phyloP scores from a whole-genome alignment of 2,113 vertebrate genomes.

The Sterna hirundo region DNA sequence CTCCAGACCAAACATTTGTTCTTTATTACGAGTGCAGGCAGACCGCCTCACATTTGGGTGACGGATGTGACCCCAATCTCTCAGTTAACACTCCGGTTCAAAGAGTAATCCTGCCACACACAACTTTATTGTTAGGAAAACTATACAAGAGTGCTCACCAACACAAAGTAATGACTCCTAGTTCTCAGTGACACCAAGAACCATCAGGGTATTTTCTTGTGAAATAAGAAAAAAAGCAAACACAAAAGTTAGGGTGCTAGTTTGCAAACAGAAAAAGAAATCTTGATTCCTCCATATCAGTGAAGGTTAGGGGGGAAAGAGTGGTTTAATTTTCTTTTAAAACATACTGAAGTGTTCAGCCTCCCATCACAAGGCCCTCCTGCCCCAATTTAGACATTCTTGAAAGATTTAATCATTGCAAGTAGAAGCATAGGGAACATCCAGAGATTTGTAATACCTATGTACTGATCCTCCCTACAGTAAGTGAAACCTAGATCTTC shows the following conservation, averaged over 20 bases:
- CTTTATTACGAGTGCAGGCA: slow-evolving; percentile 29
- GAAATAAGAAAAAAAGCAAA: not conserved
- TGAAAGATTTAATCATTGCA: not conserved
- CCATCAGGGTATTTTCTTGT: not conserved
- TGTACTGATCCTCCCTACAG: not conserved
- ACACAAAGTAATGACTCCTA: not conserved
- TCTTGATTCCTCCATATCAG: not conserved
- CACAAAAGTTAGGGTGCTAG: not conserved
- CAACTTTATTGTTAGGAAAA: not conserved
- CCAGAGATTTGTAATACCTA: not conserved
- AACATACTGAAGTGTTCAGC: not conserved
- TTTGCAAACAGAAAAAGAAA: not conserved
- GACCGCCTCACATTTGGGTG: not conserved
- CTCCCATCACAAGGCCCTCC: not conserved
- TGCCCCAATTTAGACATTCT: not conserved
- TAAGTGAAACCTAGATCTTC: not conserved
- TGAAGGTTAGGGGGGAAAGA: not conserved
- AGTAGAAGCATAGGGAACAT: not conserved
- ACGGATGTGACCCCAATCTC: not conserved
- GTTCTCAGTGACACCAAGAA: not conserved
- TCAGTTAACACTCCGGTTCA: slow-evolving; percentile 7
- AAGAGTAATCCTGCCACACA: not conserved
- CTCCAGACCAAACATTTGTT: slow-evolving; percentile 60
- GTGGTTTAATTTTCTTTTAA: not conserved
- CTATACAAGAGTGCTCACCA: not conserved